These are phyloP conservation scores for Harpalus rubripes DNA, from an alignment of 2,888 invertebrate species.

Conservation along the genomic window DNA sequence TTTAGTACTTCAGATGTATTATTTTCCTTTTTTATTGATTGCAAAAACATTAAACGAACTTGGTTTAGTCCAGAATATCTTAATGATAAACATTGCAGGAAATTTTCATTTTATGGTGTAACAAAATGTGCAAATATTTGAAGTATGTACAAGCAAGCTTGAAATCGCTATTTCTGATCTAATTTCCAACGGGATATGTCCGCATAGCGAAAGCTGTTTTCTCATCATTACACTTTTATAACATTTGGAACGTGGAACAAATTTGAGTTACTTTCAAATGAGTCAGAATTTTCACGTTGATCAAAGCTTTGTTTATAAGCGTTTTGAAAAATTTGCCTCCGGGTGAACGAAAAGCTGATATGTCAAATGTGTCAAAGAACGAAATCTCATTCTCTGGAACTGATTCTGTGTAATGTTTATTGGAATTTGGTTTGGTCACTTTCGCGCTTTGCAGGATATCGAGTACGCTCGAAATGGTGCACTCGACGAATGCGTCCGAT, in stretches of 20 bases:
- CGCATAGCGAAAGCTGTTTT: constrained; percentile 18
- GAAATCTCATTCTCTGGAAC: constrained; percentile 17
- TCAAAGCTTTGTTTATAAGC: constrained; percentile 12
- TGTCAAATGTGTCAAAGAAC: background rate
- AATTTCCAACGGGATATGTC: constrained; percentile 17
- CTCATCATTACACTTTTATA: constrained; percentile 38
- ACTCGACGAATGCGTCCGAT: constrained; percentile 63
- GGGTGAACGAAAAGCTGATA: background rate
- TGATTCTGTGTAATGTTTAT: constrained; percentile 53
- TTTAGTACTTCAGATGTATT: background rate
- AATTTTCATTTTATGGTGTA: constrained; percentile 31
- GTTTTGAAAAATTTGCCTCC: background rate
- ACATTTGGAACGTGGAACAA: constrained; percentile 5
- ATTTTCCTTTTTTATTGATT: constrained; percentile 1
- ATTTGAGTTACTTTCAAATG: background rate
- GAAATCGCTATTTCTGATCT: constrained; percentile 32
- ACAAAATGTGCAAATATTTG: constrained; percentile 31
- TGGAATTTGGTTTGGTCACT: constrained; percentile 33
- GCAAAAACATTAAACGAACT: constrained; percentile 11
- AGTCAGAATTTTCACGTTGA: background rate
- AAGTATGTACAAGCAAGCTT: constrained; percentile 8
- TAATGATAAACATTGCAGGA: background rate
- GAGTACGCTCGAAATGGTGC: constrained; percentile 60
- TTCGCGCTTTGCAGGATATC: constrained; percentile 52
- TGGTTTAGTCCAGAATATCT: constrained; percentile 15